Evolutionary conservation across 2,797 vertebrate genomes (phyloP).

Genomic region (Aphelocoma californica): DNA sequence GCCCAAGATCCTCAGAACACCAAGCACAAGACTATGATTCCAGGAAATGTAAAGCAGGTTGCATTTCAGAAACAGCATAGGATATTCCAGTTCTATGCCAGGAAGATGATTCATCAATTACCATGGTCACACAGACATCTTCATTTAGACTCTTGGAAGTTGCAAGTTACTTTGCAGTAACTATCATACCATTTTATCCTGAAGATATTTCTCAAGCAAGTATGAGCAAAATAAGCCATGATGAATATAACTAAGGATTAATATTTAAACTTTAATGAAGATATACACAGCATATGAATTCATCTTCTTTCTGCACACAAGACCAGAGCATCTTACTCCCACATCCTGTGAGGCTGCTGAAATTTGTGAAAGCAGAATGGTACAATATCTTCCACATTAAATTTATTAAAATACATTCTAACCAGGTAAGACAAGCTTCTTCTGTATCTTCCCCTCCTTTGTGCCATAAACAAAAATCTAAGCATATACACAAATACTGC

Average conservation of each 20-base stretch:
- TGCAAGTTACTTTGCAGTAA: neutral
- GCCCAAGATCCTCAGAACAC: neutral
- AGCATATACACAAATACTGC: neutral
- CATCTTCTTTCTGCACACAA: neutral
- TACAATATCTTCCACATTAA: neutral
- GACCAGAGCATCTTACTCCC: neutral
- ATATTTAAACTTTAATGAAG: neutral
- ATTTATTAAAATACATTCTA: neutral
- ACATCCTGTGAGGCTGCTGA: neutral
- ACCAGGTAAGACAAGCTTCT: neutral
- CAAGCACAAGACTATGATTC: neutral
- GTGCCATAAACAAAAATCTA: neutral
- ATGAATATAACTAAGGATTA: neutral
- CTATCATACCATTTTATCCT: neutral
- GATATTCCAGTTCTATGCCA: slow-evolving; percentile 32
- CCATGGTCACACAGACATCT: neutral
- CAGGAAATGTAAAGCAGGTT: neutral
- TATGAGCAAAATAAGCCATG: neutral
- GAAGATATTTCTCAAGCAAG: neutral
- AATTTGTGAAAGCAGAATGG: neutral
- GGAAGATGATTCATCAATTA: slow-evolving; percentile 40
- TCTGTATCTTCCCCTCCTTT: neutral
- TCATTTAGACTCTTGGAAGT: neutral
- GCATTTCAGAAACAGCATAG: neutral
- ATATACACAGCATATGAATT: neutral